These are phyloP conservation scores for Pseudotriccus pelzelni DNA, from an alignment of 2,797 vertebrate genomes.

Conservation along the genomic window DNA sequence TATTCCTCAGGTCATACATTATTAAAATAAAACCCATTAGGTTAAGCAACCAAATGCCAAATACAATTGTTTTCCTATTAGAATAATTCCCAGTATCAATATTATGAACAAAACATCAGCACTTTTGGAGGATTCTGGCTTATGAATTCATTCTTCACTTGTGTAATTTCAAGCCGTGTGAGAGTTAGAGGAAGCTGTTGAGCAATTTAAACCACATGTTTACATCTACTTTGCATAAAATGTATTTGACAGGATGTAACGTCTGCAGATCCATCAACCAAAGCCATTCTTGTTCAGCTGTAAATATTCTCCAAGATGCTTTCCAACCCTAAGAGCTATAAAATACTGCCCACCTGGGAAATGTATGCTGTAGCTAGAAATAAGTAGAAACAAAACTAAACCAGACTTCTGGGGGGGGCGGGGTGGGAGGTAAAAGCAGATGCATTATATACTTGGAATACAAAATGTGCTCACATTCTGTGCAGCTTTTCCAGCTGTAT, in stretches of 20 bases:
- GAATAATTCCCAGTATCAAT: slow-evolving; percentile 51
- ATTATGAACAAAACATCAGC: slow-evolving; percentile 5
- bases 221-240: slow-evolving; percentile 64
- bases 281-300: background rate
- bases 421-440: background rate
- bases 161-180: slow-evolving; percentile 3
- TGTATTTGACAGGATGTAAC: slow-evolving; percentile 10
- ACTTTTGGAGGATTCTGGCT: slow-evolving; percentile 22
- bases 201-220: slow-evolving; percentile 63
- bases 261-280: slow-evolving; percentile 32
- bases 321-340: background rate
- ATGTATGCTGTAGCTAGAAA: background rate
- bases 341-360: slow-evolving; percentile 27
- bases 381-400: slow-evolving; percentile 8
- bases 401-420: background rate
- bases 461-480: background rate
- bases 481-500: background rate
- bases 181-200: slow-evolving; percentile 49
- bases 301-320: background rate
- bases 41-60: slow-evolving; percentile 26
- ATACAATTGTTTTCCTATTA: slow-evolving; percentile 37
- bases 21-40: slow-evolving; percentile 31
- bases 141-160: slow-evolving; percentile 36
- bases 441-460: background rate
- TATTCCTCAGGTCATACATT: slow-evolving; percentile 14